Evolutionary conservation across 2,113 vertebrate genomes (phyloP).

Genomic region (Poecilia latipinna): DNA sequence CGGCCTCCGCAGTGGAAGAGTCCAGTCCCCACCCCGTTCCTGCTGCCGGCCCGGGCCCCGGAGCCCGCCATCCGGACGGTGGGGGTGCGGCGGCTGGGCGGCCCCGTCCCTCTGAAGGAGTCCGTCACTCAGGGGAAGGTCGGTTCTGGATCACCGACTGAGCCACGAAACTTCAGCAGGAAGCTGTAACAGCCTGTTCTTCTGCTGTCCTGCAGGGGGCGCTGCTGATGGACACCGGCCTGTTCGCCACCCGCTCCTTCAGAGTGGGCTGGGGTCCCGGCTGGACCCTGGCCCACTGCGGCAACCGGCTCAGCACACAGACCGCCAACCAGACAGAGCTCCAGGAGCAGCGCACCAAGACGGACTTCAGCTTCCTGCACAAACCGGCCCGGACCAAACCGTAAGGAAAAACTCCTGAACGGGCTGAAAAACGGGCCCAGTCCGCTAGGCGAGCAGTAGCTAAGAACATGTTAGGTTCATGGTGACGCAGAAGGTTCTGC

Average conservation of each 20-base stretch:
- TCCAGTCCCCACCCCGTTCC: conserved; percentile 66
- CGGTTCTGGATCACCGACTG: not conserved
- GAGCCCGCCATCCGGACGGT: conserved; percentile 84
- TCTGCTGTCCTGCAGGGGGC: conserved; percentile 66
- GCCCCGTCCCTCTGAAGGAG: conserved; percentile 83
- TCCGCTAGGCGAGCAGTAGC: not conserved
- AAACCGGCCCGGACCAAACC: conserved; percentile 80
- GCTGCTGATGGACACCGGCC: conserved; percentile 89
- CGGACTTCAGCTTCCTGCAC: conserved; percentile 80
- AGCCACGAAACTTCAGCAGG: too few species aligned
- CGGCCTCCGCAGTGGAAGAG: conserved; percentile 60
- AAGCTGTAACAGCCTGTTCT: not conserved
- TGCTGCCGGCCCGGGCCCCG: conserved; percentile 63
- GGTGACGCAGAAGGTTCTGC: too few species aligned
- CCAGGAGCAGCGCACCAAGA: conserved; percentile 49
- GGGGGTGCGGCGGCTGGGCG: conserved; percentile 83
- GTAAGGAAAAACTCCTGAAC: conserved; percentile 77
- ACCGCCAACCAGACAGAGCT: conserved; percentile 3
- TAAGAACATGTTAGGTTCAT: too few species aligned
- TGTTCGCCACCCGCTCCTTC: conserved; percentile 91
- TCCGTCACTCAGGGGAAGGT: conserved; percentile 85
- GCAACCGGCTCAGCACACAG: conserved; percentile 70
- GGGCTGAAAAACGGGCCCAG: too few species aligned
- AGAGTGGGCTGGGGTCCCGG: conserved; percentile 93
- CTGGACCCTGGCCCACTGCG: conserved; percentile 87